Percentiles rank a stretch among this genome's conserved stretches.
Conservation (phyloP, 2,797 vertebrate genomes). For the Gallinago stenura region DNA sequence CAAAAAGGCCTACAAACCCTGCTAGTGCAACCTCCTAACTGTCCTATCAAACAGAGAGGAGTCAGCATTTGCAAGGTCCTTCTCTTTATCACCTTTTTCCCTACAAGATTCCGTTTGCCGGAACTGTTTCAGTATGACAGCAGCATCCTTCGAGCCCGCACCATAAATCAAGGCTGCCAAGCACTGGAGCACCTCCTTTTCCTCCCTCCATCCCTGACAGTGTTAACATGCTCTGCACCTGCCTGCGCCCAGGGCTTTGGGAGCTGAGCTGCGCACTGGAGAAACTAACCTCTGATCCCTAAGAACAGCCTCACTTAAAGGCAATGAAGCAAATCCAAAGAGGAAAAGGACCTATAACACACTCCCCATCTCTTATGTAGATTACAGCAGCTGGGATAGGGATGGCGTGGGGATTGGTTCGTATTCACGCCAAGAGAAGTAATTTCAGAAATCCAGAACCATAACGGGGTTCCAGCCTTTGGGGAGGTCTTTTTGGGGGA, state of each 20-base stretch:
- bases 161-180: constrained; percentile 1
- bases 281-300: constrained; percentile 17
- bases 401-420: neutral
- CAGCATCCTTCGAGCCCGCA: neutral
- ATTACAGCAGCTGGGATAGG: neutral
- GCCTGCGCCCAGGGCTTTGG: neutral
- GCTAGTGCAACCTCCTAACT: neutral
- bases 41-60: neutral
- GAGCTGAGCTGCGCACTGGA: accelerated
- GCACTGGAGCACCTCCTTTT: neutral
- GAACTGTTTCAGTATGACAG: neutral
- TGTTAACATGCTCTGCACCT: neutral
- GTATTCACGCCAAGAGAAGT: neutral
- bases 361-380: accelerated
- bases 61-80: neutral
- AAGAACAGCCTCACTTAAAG: neutral
- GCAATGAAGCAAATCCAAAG: neutral
- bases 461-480: neutral
- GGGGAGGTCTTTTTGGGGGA: neutral
- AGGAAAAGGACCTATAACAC: neutral
- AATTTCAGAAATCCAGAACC: neutral
- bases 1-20: neutral
- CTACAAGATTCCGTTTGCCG: neutral
- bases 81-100: neutral
- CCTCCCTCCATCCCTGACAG: neutral